Evolutionary conservation across 2,888 invertebrate genomes (phyloP).

Genomic region (Epicampocera succincta): DNA sequence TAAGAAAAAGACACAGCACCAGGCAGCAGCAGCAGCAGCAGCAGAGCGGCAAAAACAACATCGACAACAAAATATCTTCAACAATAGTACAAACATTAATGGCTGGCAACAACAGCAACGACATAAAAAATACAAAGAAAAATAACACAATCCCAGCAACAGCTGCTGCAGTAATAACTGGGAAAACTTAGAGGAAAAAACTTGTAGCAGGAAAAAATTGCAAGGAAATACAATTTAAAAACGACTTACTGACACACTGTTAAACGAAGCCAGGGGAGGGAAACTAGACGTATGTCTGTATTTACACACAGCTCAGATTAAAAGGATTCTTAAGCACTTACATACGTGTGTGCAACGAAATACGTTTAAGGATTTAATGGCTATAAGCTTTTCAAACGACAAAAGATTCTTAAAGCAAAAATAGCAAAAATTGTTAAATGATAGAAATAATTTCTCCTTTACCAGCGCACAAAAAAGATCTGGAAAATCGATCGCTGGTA

Average conservation of each 20-base stretch:
- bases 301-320: slow-evolving; percentile 1
- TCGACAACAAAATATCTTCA: slow-evolving; percentile 27
- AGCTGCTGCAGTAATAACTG: slow-evolving; percentile 68
- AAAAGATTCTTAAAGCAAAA: too few relatives aligned
- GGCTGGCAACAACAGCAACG: slow-evolving; percentile 39
- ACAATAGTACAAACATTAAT: slow-evolving; percentile 65
- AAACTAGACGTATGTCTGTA: not conserved
- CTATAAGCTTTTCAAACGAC: too few relatives aligned
- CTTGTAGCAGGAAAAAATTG: slow-evolving; percentile 15
- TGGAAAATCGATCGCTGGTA: too few relatives aligned
- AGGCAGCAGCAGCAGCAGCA: slow-evolving; percentile 58
- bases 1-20: slow-evolving; percentile 60
- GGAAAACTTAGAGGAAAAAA: slow-evolving; percentile 28
- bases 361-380: not conserved
- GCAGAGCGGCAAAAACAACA: slow-evolving; percentile 28
- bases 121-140: slow-evolving; percentile 66
- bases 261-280: not conserved
- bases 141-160: slow-evolving; percentile 54
- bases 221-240: slow-evolving; percentile 20
- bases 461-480: too few relatives aligned
- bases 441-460: too few relatives aligned
- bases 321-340: slow-evolving; percentile 6
- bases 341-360: too few relatives aligned
- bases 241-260: slow-evolving; percentile 44
- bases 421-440: too few relatives aligned